Base-by-base conservation (phyloP, 2,888 invertebrate genomes). In the Adela reaumurella region DNA sequence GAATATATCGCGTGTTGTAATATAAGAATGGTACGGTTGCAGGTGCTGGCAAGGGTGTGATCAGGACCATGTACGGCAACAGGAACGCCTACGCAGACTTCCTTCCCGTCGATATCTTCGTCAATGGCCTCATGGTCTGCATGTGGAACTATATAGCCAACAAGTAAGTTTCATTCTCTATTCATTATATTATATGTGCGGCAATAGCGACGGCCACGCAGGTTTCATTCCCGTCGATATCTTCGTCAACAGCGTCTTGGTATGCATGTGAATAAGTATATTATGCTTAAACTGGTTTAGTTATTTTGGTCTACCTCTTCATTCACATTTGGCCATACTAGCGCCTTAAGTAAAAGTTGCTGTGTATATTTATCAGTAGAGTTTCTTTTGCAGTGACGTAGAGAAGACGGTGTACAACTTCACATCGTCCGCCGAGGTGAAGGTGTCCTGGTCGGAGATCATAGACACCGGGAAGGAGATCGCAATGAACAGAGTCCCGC, bases 391-490 rank as follows among this genome's bases (percentile, higher is more conserved):
- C n/a, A 86, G 85, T 2, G 79, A 84, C 20, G 67, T 62, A 2
- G 62, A 76, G 4, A 65, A 78, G 3, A 81, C 82, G 44, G 82
- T 91, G 0, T 82, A 85, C 28, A 89, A 92, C 69, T 81, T 92
- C 63, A 91, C 91, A 1, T 90, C 90, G 44, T 92, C 91, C 17
- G 86, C 83, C 10, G 90, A 91, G 65, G 87, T 89, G 61, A 88
- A 89, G 67, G 82, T 90, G 6, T 90, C 92, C 0, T 97, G 97
- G 97, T 85, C 88, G 14, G 92, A 91, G 67, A 85, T 98, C 65
- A 91, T 96, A 48, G 86, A 88, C 49, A 83, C 89, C 10, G 92
- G 93, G 0, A 81, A 90, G 47, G 86, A 86, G 62, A 86, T 92
- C 43, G 86, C 92, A 49, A 84, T 87, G 65, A 83, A 83, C 53